Base-by-base conservation (phyloP, 64 coral and sea anemone genomes). In the Stichodactyla helianthus region DNA sequence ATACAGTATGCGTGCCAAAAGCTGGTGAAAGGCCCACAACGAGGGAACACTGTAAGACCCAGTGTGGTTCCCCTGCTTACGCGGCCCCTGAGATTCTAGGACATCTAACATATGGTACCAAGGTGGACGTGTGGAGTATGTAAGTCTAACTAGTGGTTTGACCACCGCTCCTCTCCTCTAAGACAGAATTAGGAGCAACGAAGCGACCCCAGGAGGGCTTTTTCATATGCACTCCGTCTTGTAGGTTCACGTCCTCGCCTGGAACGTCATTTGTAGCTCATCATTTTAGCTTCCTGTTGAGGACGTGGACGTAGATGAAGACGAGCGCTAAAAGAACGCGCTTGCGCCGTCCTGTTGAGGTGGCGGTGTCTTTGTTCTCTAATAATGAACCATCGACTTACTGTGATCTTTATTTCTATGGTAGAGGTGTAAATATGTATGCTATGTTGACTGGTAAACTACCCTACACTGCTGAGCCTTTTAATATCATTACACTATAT, bases 121-220 rank as follows among this genome's bases (percentile, higher is more conserved):
- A 98, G 55, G 93, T 94, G 60, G 96, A 98, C 80, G 93, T 95
- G 1, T 98, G 96, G 96, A 98, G 96, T 88, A 94, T 98, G 96
- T 98, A 89, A 82, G 96, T 95, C 58, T 6, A 51, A 44, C 70
- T 52, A 68, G 20, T n/a, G 20, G 62, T 65, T 19, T 16, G 7
- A 11, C 13, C 7, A 17, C 18, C 35, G 35, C 35, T 44, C 35
- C 35, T 44, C 2, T 44, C 35, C 1, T 44, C 35, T 44, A 44
- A 44, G 35, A 44, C 35, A 44, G 35, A 44, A 3, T 44, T 44
- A 1, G 35, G 35, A 44, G 35, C 35, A 44, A 44, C 35, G 35
- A 44, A 1, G 35, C 35, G 35, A 44, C 35, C 35, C 35, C 35
- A 44, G 1, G 35, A 44, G 35, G 35, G 35, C 35, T 44, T 44